Percentiles rank a stretch among this genome's conserved stretches.
Conservation (phyloP, 2,797 vertebrate species). For the Anguilla anguilla region DNA sequence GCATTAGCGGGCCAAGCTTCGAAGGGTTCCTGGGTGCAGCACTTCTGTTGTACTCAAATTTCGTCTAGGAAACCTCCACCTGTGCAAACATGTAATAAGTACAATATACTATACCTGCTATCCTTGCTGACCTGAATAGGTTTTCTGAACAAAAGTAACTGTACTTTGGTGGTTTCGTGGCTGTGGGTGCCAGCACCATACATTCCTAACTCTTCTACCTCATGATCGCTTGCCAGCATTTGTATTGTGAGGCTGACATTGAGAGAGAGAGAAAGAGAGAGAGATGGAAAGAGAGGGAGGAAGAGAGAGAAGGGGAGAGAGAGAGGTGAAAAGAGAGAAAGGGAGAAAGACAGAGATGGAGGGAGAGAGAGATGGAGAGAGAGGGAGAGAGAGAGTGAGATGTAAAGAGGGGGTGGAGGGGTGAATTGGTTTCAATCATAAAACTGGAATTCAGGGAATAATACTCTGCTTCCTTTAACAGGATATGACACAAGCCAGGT, state of each 20-base stretch:
- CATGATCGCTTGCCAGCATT: not conserved
- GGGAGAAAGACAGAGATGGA: not conserved
- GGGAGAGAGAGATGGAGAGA: not conserved
- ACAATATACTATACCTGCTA: not conserved
- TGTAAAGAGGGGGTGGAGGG: not conserved
- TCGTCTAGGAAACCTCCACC: not conserved
- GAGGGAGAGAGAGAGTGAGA: not conserved
- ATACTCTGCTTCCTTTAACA: not conserved
- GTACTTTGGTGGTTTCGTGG: slow-evolving; percentile 25
- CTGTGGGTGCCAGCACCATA: not conserved
- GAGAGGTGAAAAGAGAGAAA: not conserved
- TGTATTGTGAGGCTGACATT: not conserved
- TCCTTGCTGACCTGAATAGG: not conserved
- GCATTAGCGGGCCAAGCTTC: not conserved
- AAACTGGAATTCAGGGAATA: not conserved
- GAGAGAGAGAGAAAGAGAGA: not conserved
- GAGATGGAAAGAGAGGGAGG: not conserved
- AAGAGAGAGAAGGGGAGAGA: not conserved
- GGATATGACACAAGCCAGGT: not conserved
- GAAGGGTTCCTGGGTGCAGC: not conserved
- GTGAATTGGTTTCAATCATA: not conserved
- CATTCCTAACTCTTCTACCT: not conserved
- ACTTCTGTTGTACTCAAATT: not conserved
- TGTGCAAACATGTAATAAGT: not conserved
- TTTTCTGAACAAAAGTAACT: not conserved